These are phyloP conservation scores for Perdita meconis DNA, from an alignment of 2,888 invertebrate genomes.

Conservation along the genomic window DNA sequence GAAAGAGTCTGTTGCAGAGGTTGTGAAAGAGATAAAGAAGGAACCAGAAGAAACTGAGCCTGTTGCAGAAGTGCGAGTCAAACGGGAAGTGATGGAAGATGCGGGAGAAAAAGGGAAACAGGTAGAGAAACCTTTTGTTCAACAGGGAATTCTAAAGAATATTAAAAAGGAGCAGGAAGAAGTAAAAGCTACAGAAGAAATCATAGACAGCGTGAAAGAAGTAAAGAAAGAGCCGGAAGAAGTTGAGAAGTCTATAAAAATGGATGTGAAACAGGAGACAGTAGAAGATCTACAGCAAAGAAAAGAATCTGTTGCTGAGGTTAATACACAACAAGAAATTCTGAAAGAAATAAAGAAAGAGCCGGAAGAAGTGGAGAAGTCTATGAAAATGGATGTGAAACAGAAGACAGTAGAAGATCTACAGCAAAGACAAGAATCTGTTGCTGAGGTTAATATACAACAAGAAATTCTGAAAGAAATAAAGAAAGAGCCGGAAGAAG, in stretches of 20 bases:
- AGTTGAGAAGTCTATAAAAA: no score
- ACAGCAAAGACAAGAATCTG: constrained; percentile 19
- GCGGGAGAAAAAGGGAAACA: not conserved
- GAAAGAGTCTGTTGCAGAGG: not conserved
- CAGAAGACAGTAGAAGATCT: not conserved
- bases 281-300: constrained; percentile 9
- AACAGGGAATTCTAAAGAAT: constrained; percentile 15
- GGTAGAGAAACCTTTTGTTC: not conserved
- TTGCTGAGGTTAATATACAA: constrained; percentile 17
- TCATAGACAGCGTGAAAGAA: not conserved
- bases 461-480: constrained; percentile 2
- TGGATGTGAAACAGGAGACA: not conserved
- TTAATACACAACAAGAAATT: constrained; percentile 13
- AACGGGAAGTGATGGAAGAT: constrained; percentile 18
- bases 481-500: constrained; percentile 7
- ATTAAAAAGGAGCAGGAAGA: constrained; percentile 9
- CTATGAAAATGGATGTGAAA: not conserved
- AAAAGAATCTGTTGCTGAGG: constrained; percentile 10
- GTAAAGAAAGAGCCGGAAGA: not conserved
- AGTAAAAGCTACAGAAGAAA: no score
- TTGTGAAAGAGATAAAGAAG: not conserved
- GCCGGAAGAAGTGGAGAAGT: constrained; percentile 1
- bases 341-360: constrained; percentile 1
- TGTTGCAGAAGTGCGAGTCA: not conserved
- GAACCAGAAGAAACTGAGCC: constrained; percentile 22